Evolutionary conservation across 2,113 vertebrate species (phyloP).

Genomic region (Anas platyrhynchos): DNA sequence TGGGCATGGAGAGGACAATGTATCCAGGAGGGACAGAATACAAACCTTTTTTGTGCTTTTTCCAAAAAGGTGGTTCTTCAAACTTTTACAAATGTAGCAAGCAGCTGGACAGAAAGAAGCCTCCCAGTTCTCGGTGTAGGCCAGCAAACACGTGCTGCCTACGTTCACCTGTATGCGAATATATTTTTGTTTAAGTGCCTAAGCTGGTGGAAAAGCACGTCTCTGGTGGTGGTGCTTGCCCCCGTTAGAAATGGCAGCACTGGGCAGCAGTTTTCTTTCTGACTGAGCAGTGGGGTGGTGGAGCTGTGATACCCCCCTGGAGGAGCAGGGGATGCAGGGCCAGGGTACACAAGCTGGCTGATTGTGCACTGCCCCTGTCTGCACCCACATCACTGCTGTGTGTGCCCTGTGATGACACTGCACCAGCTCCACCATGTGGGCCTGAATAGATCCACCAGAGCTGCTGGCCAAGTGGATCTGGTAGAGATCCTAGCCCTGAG

Average conservation of each 20-base stretch:
- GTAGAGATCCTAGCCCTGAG: neutral
- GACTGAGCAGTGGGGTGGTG: fast-evolving
- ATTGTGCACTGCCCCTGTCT: fast-evolving
- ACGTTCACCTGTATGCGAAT: neutral
- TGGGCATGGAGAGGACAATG: neutral
- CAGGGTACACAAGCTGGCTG: fast-evolving
- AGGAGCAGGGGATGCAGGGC: fast-evolving
- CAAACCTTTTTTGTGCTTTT: neutral
- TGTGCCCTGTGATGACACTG: fast-evolving
- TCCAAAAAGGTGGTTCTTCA: neutral
- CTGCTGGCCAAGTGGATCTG: neutral
- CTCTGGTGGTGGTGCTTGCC: neutral
- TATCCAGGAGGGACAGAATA: neutral
- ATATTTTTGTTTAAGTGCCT: neutral
- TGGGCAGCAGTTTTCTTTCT: neutral
- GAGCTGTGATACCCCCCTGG: fast-evolving
- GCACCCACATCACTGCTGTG: fast-evolving
- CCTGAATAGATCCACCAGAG: neutral
- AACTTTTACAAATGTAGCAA: neutral
- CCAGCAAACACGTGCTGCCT: neutral
- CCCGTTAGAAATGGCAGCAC: neutral
- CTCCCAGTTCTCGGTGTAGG: neutral
- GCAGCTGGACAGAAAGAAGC: neutral
- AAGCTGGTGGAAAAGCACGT: neutral
- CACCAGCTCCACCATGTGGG: neutral